Evolutionary conservation across 2,113 vertebrate species (phyloP).

Genomic region (Pteruthius melanotis): DNA sequence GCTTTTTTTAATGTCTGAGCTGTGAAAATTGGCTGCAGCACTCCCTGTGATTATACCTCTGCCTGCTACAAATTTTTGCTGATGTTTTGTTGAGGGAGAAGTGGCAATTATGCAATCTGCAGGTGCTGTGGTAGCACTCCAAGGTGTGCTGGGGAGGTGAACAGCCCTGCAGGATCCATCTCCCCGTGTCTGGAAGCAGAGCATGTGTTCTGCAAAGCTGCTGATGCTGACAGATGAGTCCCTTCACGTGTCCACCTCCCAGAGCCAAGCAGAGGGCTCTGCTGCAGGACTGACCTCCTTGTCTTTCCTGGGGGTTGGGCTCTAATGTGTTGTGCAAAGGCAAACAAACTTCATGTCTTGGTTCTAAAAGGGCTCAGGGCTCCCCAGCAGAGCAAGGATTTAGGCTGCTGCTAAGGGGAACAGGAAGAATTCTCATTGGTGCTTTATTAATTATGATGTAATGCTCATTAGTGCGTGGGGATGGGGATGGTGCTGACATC

Average conservation of each 20-base stretch:
- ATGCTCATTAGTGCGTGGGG: no score
- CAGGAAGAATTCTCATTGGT: background rate
- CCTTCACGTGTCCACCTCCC: background rate
- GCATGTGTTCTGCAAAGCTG: constrained; percentile 1
- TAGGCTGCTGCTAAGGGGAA: background rate
- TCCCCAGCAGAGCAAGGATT: background rate
- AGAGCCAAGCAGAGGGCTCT: background rate
- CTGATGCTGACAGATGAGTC: constrained; percentile 42
- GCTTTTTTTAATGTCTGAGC: background rate
- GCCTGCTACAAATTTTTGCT: constrained; percentile 19
- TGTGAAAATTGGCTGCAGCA: constrained; percentile 17
- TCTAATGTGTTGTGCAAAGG: background rate
- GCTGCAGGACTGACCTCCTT: background rate
- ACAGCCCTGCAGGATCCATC: constrained; percentile 59
- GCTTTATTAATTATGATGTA: background rate
- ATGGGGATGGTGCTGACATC: background rate
- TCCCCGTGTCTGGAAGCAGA: constrained; percentile 4
- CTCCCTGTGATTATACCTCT: background rate
- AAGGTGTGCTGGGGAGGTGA: constrained; percentile 22
- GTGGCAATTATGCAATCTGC: background rate
- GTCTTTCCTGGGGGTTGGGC: background rate
- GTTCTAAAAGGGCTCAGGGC: background rate
- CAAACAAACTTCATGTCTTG: background rate
- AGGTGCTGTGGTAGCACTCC: constrained; percentile 26
- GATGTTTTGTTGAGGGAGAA: background rate